Evolutionary conservation across 2,113 vertebrate species (phyloP).

Genomic region (Peromyscus polionotus): DNA sequence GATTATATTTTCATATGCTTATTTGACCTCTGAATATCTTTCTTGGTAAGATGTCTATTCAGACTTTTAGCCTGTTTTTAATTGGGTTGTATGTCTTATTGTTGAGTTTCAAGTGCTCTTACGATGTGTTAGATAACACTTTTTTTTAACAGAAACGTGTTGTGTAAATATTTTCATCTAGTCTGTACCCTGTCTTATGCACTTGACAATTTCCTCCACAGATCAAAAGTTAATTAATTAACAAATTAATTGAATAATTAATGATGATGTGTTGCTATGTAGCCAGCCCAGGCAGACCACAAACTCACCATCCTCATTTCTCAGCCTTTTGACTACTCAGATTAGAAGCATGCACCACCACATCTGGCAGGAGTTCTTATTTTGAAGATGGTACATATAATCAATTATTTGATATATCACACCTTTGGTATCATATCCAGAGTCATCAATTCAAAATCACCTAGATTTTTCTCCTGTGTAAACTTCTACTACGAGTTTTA

Average conservation of each 20-base stretch:
- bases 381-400: neutral
- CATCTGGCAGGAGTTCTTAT: neutral
- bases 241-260: neutral
- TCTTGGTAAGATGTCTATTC: neutral
- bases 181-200: neutral
- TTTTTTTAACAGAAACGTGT: neutral
- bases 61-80: neutral
- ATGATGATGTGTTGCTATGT: neutral
- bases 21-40: neutral
- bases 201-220: neutral
- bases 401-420: neutral
- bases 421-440: neutral
- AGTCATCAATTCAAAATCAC: neutral
- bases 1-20: neutral
- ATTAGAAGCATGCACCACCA: neutral
- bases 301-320: neutral
- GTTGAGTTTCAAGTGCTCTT: neutral
- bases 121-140: neutral
- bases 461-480: neutral
- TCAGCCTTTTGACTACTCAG: neutral
- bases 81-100: neutral
- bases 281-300: neutral
- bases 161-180: neutral
- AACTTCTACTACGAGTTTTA: neutral
- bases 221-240: neutral